Evolutionary conservation across 2,888 invertebrate species (phyloP).

Genomic region (Metacarcinus magister): DNA sequence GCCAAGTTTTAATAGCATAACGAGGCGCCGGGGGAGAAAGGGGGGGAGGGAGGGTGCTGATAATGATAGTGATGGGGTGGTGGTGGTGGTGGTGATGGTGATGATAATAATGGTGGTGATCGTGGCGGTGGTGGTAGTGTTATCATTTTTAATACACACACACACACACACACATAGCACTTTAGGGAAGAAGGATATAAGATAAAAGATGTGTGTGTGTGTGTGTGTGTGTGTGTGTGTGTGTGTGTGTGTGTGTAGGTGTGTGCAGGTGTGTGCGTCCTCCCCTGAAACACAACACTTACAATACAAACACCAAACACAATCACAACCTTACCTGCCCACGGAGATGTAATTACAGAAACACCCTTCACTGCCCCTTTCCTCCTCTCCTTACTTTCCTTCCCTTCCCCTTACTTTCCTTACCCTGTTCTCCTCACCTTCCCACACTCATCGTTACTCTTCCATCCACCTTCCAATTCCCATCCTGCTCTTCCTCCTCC

Average conservation of each 20-base stretch:
- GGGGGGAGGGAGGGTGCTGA: background rate
- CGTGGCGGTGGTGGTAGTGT: background rate
- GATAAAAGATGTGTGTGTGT: too few relatives aligned
- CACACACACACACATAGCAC: too few relatives aligned
- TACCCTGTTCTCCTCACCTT: background rate
- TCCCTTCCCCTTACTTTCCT: background rate
- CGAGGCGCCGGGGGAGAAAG: constrained; percentile 57
- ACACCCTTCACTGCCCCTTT: background rate
- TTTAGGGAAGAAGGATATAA: too few relatives aligned
- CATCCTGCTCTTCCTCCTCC: background rate
- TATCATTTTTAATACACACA: background rate
- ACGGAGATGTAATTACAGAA: background rate
- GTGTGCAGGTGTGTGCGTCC: background rate
- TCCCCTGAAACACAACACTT: background rate
- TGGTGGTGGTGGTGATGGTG: background rate
- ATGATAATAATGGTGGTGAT: background rate
- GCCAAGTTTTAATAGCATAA: constrained; percentile 75
- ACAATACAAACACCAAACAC: background rate
- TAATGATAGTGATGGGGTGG: background rate
- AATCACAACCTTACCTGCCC: background rate
- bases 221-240: background rate
- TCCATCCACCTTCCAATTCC: background rate
- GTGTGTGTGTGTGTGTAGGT: too few relatives aligned
- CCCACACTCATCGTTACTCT: background rate
- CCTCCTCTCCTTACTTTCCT: background rate